A percentile compares a stretch with the other conserved stretches of the same genome.
Conservation (phyloP, 1,140 invertebrate genomes). For the Trachymyrmex septentrionalis region DNA sequence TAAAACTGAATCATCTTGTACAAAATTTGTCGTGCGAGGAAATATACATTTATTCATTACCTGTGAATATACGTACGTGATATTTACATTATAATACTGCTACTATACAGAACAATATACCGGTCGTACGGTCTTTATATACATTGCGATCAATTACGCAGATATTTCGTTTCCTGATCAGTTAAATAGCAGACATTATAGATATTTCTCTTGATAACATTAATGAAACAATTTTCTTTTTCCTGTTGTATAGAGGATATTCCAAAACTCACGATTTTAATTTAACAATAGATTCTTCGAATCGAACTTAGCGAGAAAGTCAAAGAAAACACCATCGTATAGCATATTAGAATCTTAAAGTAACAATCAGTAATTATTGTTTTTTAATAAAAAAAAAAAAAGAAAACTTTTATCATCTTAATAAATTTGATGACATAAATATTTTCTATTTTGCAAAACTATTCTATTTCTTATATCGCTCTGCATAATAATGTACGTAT, state of each 20-base stretch:
- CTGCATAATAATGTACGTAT: background rate
- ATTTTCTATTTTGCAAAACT: background rate
- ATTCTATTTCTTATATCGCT: background rate
- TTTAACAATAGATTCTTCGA: background rate
- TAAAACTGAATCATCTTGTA: background rate
- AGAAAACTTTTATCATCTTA: too few relatives aligned
- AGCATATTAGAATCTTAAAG: background rate
- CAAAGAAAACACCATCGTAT: background rate
- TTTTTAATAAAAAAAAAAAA: background rate
- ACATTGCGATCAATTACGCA: conserved; percentile 13
- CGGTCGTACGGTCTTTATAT: background rate
- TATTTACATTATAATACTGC: conserved; percentile 63
- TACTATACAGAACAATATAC: background rate
- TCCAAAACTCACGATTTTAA: background rate
- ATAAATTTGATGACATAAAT: background rate
- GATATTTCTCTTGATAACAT: background rate
- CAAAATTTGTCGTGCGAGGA: background rate
- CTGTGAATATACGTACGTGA: conserved; percentile 66
- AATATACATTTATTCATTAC: conserved; percentile 65
- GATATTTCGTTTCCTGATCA: conserved; percentile 33
- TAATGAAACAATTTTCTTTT: conserved; percentile 34
- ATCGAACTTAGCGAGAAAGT: background rate
- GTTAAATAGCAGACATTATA: background rate
- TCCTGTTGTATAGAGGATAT: conserved; percentile 1
- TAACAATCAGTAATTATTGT: background rate